A percentile compares a stretch with the other conserved stretches of the same genome.
These are phyloP conservation scores for Rhyacichthys aspro DNA, from an alignment of 2,797 vertebrate genomes.

Conservation along the genomic window DNA sequence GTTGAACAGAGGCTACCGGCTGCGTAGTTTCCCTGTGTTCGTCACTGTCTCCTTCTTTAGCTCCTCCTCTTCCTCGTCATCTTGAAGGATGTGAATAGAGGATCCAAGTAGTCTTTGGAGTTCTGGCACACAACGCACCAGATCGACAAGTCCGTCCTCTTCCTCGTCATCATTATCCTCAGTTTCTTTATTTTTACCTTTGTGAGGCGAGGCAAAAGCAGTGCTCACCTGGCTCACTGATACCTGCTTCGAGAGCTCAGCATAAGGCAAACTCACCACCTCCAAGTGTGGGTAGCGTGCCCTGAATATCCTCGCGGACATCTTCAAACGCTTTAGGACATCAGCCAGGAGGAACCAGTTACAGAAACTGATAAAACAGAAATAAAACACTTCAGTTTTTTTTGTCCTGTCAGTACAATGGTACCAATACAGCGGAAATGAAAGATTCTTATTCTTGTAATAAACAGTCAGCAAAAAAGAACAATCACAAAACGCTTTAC, in stretches of 20 bases:
- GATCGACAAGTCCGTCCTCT: slow-evolving; percentile 84
- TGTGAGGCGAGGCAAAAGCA: slow-evolving; percentile 67
- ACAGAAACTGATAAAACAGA: slow-evolving; percentile 82
- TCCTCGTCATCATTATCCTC: slow-evolving; percentile 45
- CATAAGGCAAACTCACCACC: slow-evolving; percentile 84
- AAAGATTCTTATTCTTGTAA: too few relatives aligned
- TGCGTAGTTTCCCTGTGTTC: slow-evolving; percentile 53
- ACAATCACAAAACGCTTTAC: too few relatives aligned
- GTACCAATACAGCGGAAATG: too few relatives aligned
- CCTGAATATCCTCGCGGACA: slow-evolving; percentile 93
- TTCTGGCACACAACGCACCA: slow-evolving; percentile 92
- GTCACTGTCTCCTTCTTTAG: slow-evolving; percentile 38
- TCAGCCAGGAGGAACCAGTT: slow-evolving; percentile 97
- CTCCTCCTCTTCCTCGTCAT: slow-evolving; percentile 69
- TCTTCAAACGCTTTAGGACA: slow-evolving; percentile 93
- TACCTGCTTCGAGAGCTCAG: slow-evolving; percentile 90
- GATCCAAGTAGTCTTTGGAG: slow-evolving; percentile 93
- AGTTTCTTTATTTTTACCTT: slow-evolving; percentile 53
- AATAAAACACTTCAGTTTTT: neutral
- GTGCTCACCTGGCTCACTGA: slow-evolving; percentile 91
- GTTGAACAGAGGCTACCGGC: slow-evolving; percentile 70
- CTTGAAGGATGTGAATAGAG: slow-evolving; percentile 85
- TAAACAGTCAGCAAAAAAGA: too few relatives aligned
- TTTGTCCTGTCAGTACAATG: too few relatives aligned
- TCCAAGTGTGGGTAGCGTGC: slow-evolving; percentile 94